Base-by-base conservation (phyloP, 1,140 invertebrate genomes). In the Calephelis nemesis region DNA sequence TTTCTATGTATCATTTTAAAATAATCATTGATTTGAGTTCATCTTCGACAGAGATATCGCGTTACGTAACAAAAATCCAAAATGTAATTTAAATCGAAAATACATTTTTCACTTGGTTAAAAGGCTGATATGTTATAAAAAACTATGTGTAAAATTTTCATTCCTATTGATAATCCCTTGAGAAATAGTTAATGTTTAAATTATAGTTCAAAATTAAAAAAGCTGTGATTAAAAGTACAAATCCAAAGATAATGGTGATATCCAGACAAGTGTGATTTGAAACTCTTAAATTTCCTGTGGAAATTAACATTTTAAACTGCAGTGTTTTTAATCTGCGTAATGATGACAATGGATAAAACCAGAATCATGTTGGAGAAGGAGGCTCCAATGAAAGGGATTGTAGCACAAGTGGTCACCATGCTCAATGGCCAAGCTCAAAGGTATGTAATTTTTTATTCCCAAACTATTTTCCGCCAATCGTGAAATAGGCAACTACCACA, bases 361-460 rank as follows among this genome's bases (percentile, higher is more conserved):
- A 78, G 66, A 70, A 76, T 77, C n/a, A 73, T 91, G 76, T 64
- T 83, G 81, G 88, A 91, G 65, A 82, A 81, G 78, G 90, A 92
- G 77, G 85, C 85, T 40, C 90, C 90, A 0, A 81, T 87, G 39
- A 90, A 91, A 64, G 91, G 90, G 45, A 89, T 92, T 8, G 90
- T 92, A 71, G 92, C 90, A 42, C 92, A 92, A 78, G 90, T 92
- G 64, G 90, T 92, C 72, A 92, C 90, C n/a, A 90, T 92, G 82
- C 84, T 92, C 47, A 92, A 92, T 75, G 88, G 84, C 72, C 90
- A 92, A 76, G 88, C 85, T 73, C 85, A 88, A 71, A 91, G 87
- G 90, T 92, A 90, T 67, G 79, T 64, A 4, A 45, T 62, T 39
- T 62, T 40, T 62, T 42, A 40, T 5, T 82, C 30, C 58, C 11